Base-by-base conservation (phyloP, 2,888 invertebrate species). In the Hedychridium roseum region DNA sequence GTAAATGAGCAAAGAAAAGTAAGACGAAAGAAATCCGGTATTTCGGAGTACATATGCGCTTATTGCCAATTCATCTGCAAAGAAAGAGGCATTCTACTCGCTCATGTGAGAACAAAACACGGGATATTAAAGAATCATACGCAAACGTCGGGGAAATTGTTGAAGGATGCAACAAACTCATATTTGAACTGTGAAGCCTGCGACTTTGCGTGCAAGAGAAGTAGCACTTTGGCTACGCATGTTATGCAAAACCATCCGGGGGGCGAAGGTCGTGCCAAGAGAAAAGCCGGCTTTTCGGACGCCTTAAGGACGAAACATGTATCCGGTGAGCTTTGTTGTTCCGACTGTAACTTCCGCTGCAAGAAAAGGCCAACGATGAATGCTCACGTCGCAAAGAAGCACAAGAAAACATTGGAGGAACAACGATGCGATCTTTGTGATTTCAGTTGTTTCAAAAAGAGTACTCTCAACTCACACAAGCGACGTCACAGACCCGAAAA, bases 401-500 rank as follows among this genome's bases (percentile, higher is more conserved):
- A 65, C 21, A 21, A 6, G 3, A 53, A 40, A 5, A 40, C 23
- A 0, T 17, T 14, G 2, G 64, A 60, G 14, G 43, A 50, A 6
- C 66, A 47, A 38, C 28, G 37, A 1, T 78, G 78, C 54, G 59
- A 68, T 37, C 30, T 60, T 2, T 78, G 78, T 43, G 73, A 71
- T 6, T 78, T 71, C 40, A 68, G 66, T 20, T 73, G 73, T 18
- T 12, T 57, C 1, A 76, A 73, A 18, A 74, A 67, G 17, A 71
- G 66, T 18, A 71, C 72, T 0, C 14, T 76, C n/a, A 70, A 74
- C 40, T 68, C 71, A 1, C 78, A 78, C 43, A 70, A 70, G 20
- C 62, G 71, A 0, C 66, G 68, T 2, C 73, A 75, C 11, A 60
- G 51, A 16, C 46, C 37, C 12, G 54, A 59, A 9, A 46, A 55